phyloP scores from a whole-genome alignment of 1,140 invertebrate species.

The Anadara kagoshimensis region DNA sequence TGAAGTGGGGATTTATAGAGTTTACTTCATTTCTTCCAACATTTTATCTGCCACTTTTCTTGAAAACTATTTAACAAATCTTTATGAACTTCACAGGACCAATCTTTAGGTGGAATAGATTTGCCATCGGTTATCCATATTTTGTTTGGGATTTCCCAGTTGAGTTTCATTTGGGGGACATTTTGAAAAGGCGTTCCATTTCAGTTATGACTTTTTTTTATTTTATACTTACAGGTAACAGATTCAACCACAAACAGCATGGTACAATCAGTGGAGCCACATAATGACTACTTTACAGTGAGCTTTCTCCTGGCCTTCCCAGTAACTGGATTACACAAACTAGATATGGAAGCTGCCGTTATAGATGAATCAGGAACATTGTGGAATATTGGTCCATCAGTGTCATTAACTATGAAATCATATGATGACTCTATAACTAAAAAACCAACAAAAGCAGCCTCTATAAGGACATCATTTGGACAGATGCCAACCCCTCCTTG shows the following conservation, averaged over 20 bases:
- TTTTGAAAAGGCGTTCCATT: too few relatives aligned
- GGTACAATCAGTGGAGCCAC: conserved; percentile 82
- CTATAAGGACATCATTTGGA: conserved; percentile 36
- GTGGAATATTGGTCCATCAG: conserved; percentile 85
- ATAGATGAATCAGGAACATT: conserved; percentile 82
- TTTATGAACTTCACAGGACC: too few relatives aligned
- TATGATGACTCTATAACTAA: conserved; percentile 78
- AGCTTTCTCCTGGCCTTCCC: conserved; percentile 82
- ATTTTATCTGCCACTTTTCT: too few relatives aligned
- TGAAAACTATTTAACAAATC: too few relatives aligned
- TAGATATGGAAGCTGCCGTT: conserved; percentile 83
- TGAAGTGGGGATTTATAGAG: too few relatives aligned
- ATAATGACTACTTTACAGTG: conserved; percentile 87
- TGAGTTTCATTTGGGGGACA: too few relatives aligned
- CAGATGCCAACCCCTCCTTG: conserved; percentile 21
- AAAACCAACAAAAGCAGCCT: conserved; percentile 29
- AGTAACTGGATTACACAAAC: conserved; percentile 75
- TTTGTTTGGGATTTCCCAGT: too few relatives aligned
- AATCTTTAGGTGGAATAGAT: too few relatives aligned
- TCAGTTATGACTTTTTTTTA: too few relatives aligned
- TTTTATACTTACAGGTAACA: conserved; percentile 52
- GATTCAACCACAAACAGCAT: conserved; percentile 76
- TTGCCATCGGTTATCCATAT: too few relatives aligned
- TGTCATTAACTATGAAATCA: conserved; percentile 81
- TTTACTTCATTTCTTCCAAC: too few relatives aligned